Conservation (phyloP, 2,888 invertebrate species). For the Oscheius onirici region DNA sequence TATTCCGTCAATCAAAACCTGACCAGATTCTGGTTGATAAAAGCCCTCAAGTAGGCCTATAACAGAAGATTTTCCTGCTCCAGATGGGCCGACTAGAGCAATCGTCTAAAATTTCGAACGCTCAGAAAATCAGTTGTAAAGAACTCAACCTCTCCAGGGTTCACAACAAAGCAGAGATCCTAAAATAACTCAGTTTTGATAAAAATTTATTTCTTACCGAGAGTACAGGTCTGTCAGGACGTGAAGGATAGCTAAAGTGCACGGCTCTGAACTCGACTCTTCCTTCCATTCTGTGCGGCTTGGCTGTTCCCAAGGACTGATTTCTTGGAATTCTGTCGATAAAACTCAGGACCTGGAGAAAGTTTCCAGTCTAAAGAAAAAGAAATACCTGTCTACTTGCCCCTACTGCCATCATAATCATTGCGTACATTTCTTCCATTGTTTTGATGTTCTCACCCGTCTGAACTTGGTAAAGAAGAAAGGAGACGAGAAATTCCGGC, state of each 20-base stretch:
- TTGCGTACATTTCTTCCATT: slow-evolving; percentile 73
- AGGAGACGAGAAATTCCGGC: slow-evolving; percentile 73
- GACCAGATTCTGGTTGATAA: slow-evolving; percentile 72
- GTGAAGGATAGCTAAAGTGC: slow-evolving; percentile 86
- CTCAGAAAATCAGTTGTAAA: too few species aligned
- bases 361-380: not conserved
- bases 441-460: slow-evolving; percentile 71
- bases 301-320: slow-evolving; percentile 43
- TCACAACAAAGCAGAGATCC: slow-evolving; percentile 72
- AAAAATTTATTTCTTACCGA: slow-evolving; percentile 72
- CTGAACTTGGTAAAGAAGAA: slow-evolving; percentile 74
- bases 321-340: slow-evolving; percentile 72
- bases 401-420: slow-evolving; percentile 74
- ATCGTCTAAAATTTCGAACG: slow-evolving; percentile 62
- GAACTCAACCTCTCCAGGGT: slow-evolving; percentile 71
- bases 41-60: slow-evolving; percentile 74
- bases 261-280: slow-evolving; percentile 81
- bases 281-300: slow-evolving; percentile 74
- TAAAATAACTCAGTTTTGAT: slow-evolving; percentile 39
- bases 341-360: slow-evolving; percentile 67
- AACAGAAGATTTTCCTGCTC: slow-evolving; percentile 74
- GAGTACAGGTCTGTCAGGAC: slow-evolving; percentile 81
- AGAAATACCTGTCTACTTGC: slow-evolving; percentile 73
- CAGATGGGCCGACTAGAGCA: slow-evolving; percentile 73
- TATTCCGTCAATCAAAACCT: slow-evolving; percentile 72